Percentiles rank a stretch among this genome's conserved stretches.
phyloP scores from a whole-genome alignment of 2,888 invertebrate genomes.

The Epirrhoe tristata region DNA sequence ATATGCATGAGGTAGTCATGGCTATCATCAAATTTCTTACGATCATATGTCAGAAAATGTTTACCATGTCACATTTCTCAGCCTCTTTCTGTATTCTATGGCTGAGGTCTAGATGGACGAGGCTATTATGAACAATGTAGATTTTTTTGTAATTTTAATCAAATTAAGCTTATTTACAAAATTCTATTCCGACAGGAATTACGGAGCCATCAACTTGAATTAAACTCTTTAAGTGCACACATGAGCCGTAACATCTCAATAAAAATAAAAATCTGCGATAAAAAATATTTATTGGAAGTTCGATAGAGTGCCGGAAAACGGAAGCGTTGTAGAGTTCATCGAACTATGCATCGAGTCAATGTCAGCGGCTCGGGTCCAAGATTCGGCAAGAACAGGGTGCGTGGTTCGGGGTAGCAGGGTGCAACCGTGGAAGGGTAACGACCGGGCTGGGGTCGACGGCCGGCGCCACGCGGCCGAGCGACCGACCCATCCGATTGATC shows the following conservation, averaged over 20 bases:
- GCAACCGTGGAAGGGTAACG: slow-evolving; percentile 79
- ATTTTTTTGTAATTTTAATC: too few species aligned
- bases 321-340: slow-evolving; percentile 71
- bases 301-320: slow-evolving; percentile 70
- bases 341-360: slow-evolving; percentile 79
- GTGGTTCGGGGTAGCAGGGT: slow-evolving; percentile 80
- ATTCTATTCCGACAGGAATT: slow-evolving; percentile 27
- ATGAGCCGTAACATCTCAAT: slow-evolving; percentile 36
- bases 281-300: slow-evolving; percentile 52
- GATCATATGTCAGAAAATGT: neutral
- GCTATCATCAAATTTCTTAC: neutral
- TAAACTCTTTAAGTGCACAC: slow-evolving; percentile 46
- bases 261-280: slow-evolving; percentile 51
- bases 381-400: slow-evolving; percentile 78
- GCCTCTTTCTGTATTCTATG: too few species aligned
- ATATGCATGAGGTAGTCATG: slow-evolving; percentile 9
- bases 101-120: neutral
- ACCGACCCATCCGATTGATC: slow-evolving; percentile 80
- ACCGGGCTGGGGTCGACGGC: slow-evolving; percentile 80
- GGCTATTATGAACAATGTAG: too few species aligned
- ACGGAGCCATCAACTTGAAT: slow-evolving; percentile 36
- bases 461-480: slow-evolving; percentile 81
- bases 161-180: too few species aligned
- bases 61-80: neutral
- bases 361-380: slow-evolving; percentile 78